Percentiles rank a stretch among this genome's conserved stretches.
phyloP scores from a whole-genome alignment of 2,113 vertebrate genomes.

The Ptyas mucosa region DNA sequence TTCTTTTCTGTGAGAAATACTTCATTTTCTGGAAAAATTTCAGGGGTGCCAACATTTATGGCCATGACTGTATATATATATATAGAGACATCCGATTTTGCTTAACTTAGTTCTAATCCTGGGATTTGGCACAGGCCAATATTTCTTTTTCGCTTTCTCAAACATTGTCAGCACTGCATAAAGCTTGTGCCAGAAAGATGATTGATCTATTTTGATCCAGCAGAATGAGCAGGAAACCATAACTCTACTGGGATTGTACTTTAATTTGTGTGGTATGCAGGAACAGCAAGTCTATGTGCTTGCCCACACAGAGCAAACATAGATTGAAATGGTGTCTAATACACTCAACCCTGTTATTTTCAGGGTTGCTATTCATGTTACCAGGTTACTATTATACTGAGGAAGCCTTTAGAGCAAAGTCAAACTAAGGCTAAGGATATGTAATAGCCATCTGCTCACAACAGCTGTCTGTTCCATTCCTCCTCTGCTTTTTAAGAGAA shows the following conservation, averaged over 20 bases:
- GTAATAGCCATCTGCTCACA: not conserved
- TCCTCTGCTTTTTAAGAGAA: not conserved
- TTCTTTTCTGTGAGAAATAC: too few species aligned
- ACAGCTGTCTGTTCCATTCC: not conserved
- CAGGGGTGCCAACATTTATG: too few species aligned
- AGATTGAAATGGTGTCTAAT: not conserved
- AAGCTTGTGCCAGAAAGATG: slow-evolving; percentile 36
- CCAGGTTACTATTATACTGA: not conserved
- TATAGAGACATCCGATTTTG: not conserved
- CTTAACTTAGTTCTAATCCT: not conserved
- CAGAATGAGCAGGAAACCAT: slow-evolving; percentile 15
- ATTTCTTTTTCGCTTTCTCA: slow-evolving; percentile 34
- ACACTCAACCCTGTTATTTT: not conserved
- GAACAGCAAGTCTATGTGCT: not conserved
- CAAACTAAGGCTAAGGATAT: not conserved
- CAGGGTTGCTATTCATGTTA: not conserved
- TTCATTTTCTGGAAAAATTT: too few species aligned
- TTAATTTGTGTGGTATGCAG: slow-evolving; percentile 8
- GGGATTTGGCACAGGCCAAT: slow-evolving; percentile 30
- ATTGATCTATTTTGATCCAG: slow-evolving; percentile 42
- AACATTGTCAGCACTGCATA: slow-evolving; percentile 32
- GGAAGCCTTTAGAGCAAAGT: not conserved
- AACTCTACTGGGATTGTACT: slow-evolving; percentile 37
- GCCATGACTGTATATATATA: too few species aligned
- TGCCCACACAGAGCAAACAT: not conserved